These are phyloP conservation scores for cat (Felis catus) DNA, from an alignment of 2,113 vertebrate species.

Conservation along the genomic window F.catus_Fca126_mat1.0 CM031411.1:17813501-17814000, in stretches of 20 bases:
- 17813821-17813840: not conserved
- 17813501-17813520: not conserved
- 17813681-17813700: slow-evolving; percentile 22
- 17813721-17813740: not conserved
- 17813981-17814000: slow-evolving; percentile 13
- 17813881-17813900: not conserved
- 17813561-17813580: not conserved
- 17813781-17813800: not conserved
- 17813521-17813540: not conserved
- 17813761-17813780: not conserved
- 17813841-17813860: slow-evolving; percentile 38
- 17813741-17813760: not conserved
- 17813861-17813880: not conserved
- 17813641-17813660: not conserved
- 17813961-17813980: not conserved
- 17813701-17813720: not conserved
- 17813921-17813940: not conserved
- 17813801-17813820: slow-evolving; percentile 25
- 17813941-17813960: not conserved
- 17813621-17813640: not conserved
- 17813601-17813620: not conserved
- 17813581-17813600: not conserved
- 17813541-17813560: slow-evolving; percentile 1
- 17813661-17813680: slow-evolving; percentile 15
- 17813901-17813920: slow-evolving; percentile 11